Evolutionary conservation across 1,140 invertebrate genomes (phyloP), one percentile per base, ranked within the genome.

Genomic region (Scaptomyza hsui): DNA sequence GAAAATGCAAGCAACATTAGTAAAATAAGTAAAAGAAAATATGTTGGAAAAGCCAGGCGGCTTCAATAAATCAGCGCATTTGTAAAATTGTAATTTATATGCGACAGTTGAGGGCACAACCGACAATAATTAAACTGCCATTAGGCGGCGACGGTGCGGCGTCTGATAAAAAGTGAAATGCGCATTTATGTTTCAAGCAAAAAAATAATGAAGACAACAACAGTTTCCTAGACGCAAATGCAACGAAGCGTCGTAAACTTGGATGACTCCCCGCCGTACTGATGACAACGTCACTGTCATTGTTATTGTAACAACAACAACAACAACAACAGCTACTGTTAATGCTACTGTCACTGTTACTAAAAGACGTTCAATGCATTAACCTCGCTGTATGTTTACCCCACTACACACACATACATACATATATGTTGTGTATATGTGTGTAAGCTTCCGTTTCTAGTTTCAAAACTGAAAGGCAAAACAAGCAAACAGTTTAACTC

Each of bases 81-180:
- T 68, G 49, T 60, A 61, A 65, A 77, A 57, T 21, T 86, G 81
- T 67, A 47, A 74, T 70, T 74, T 76, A 86, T 86, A 9, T 29
- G 76, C 60, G 80, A 85, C 77, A 85, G 63, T 39, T 64, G 61
- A 82, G 79, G 78, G 72, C 81, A 80, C 51, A 57, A 29, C 26
- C 71, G 55, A 55, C 53, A 64, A 81, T 88, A 86, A 86, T 86
- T 86, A 86, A 86, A 82, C 60, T 69, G 78, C 57, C 71, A 74
- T 85, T 77, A 77, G 74, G 15, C 61, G 29, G 7, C 26, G 7
- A 9, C 7, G 26, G 26, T 6, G 39, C 21, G 62, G 64, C 69
- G 60, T 70, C 64, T 80, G 59, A 72, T 86, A 81, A 82, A 86
- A 86, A 86, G 82, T 86, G 82, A 86, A 86, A 86, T 88, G 82